Percentiles rank a stretch among this genome's conserved stretches.
Evolutionary conservation across 2,113 vertebrate genomes (phyloP).

Genomic region (Thunnus thynnus): DNA sequence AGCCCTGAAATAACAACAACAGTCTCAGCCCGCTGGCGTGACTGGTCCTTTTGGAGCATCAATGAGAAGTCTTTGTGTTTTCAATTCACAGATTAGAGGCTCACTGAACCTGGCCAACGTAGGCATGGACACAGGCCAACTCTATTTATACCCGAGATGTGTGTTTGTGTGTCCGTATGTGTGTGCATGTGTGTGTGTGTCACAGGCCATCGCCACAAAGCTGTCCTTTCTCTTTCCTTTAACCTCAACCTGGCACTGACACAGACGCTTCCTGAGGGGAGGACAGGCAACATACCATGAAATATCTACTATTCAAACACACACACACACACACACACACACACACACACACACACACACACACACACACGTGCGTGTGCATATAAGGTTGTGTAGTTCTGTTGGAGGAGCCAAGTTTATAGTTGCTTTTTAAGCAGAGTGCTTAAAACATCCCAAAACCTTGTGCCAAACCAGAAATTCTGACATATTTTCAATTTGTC

Average conservation of each 20-base stretch:
- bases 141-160: slow-evolving; percentile 6
- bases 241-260: slow-evolving; percentile 18
- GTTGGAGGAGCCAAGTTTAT: too few relatives aligned
- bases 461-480: too few relatives aligned
- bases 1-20: slow-evolving; percentile 23
- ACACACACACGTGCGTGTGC: not conserved
- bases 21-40: not conserved
- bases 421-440: too few relatives aligned
- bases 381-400: not conserved
- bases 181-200: not conserved
- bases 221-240: slow-evolving; percentile 17
- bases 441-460: too few relatives aligned
- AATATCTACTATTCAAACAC: slow-evolving; percentile 6
- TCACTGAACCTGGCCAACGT: slow-evolving; percentile 28
- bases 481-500: too few relatives aligned
- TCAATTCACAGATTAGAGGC: slow-evolving; percentile 46
- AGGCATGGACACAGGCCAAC: slow-evolving; percentile 14
- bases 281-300: not conserved
- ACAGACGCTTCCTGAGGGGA: not conserved
- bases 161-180: slow-evolving; percentile 12
- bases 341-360: not conserved
- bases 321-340: not conserved
- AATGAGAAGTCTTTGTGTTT: slow-evolving; percentile 37
- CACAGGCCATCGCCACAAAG: not conserved
- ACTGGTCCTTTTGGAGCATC: slow-evolving; percentile 1